Evolutionary conservation across 2,888 invertebrate species (phyloP), one percentile per base, ranked within the genome.

Genomic region (Seladonia tumulorum): DNA sequence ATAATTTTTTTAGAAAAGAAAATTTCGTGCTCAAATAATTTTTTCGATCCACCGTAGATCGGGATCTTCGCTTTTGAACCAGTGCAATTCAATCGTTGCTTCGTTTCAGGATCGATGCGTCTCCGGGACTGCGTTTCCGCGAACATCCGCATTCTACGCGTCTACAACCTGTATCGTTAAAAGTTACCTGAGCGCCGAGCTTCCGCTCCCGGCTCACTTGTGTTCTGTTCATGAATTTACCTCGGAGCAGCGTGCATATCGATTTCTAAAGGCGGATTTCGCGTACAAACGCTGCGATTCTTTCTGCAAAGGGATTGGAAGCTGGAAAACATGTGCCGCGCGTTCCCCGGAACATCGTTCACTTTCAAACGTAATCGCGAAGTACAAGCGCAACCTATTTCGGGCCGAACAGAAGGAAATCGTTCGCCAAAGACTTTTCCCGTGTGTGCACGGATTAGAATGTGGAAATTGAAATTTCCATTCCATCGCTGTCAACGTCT

Each of bases 211-310:
- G 35, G 35, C 35, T 25, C 25, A n/a, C 60, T 66, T 68, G 66
- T 39, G 66, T 68, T 68, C 66, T 35, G 53, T 14, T 75, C 60
- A 45, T 66, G 73, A 81, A 81, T 88, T 73, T n/a, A 71, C 85
- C 74, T 60, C 76, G 29, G 29, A 76, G 42, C 45, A n/a, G 42
- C 45, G n/a, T 71, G 45, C 57, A 79, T 76, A 76, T 85, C 76
- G 85, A 82, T 79, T 83, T 68, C 42, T 22, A 16, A 16, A 42
- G 42, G 14, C 78, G 60, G 53, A 70, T 72, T 72, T 49, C 72
- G 53, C 75, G 45, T 78, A 47, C 77, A 63, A 57, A 25, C 42
- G 74, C 70, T n/a, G 47, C 49, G n/a, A 76, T 81, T 87, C 80
- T 76, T 81, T 68, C 47, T 80, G 22, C 29, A 1, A n/a, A 18